These are phyloP conservation scores for Penaeus chinensis DNA, from an alignment of 1,140 invertebrate species.

Conservation along the genomic window DNA sequence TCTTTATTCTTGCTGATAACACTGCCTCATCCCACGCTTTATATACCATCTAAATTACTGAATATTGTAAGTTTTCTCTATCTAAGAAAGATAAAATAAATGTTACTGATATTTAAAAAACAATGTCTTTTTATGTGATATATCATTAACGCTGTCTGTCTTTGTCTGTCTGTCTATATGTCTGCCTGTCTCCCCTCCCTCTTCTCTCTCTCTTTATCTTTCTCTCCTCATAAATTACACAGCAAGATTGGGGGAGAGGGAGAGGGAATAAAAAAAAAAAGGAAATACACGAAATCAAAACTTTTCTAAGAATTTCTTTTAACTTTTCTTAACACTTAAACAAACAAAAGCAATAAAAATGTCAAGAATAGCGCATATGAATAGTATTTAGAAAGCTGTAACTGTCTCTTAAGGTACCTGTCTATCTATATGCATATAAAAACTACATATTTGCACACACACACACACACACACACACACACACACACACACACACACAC, in stretches of 20 bases:
- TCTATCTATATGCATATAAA: background rate
- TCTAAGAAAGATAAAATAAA: too few relatives aligned
- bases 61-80: too few relatives aligned
- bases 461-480: background rate
- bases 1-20: too few relatives aligned
- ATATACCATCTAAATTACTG: too few relatives aligned
- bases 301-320: too few relatives aligned
- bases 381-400: too few relatives aligned
- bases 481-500: constrained; percentile 23
- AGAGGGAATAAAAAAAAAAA: background rate
- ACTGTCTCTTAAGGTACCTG: background rate
- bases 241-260: background rate
- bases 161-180: background rate
- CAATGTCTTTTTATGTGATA: too few relatives aligned
- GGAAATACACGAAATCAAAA: background rate
- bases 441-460: background rate
- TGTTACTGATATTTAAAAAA: too few relatives aligned
- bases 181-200: background rate
- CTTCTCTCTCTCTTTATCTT: constrained; percentile 16
- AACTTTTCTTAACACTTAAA: too few relatives aligned
- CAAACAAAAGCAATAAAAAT: too few relatives aligned
- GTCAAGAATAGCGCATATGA: too few relatives aligned
- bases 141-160: background rate
- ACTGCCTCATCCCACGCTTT: too few relatives aligned
- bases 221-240: background rate